phyloP scores from a whole-genome alignment of 1,140 invertebrate genomes.

The Drosophila pachea region DNA sequence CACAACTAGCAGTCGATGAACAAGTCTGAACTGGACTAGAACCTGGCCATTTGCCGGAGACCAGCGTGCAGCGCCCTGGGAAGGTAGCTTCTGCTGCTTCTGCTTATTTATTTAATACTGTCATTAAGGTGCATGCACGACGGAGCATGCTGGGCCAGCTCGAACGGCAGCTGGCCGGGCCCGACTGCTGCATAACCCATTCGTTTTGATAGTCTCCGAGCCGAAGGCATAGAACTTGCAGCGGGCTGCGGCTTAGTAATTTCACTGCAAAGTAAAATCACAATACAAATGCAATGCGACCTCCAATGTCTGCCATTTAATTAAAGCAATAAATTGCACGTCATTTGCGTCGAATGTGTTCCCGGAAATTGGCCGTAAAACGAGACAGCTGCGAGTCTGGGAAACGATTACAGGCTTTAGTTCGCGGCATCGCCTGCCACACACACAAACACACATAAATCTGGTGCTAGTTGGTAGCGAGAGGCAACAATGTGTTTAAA shows the following conservation, averaged over 20 bases:
- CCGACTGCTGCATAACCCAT: conserved; percentile 59
- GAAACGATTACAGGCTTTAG: conserved; percentile 6
- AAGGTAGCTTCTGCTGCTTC: conserved; percentile 13
- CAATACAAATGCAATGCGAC: conserved; percentile 51
- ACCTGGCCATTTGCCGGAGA: conserved; percentile 1
- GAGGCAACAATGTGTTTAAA: background rate
- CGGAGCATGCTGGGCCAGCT: conserved; percentile 11
- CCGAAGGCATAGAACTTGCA: conserved; percentile 1
- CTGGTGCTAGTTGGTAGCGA: background rate
- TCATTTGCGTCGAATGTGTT: conserved; percentile 33
- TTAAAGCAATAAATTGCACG: conserved; percentile 73
- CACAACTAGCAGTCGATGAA: background rate
- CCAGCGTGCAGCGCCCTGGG: background rate
- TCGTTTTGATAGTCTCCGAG: conserved; percentile 61
- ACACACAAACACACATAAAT: background rate
- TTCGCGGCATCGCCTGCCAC: conserved; percentile 3
- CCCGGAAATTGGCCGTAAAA: conserved; percentile 32
- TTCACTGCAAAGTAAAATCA: conserved; percentile 46
- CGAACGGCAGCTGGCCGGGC: conserved; percentile 47
- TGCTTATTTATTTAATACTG: conserved; percentile 63
- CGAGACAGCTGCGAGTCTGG: conserved; percentile 1
- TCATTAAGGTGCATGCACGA: conserved; percentile 46
- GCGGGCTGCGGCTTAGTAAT: conserved; percentile 11
- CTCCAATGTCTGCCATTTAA: conserved; percentile 58
- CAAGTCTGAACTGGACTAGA: no score